phyloP scores from a whole-genome alignment of 2,113 vertebrate species.

The Fulmarus glacialis region DNA sequence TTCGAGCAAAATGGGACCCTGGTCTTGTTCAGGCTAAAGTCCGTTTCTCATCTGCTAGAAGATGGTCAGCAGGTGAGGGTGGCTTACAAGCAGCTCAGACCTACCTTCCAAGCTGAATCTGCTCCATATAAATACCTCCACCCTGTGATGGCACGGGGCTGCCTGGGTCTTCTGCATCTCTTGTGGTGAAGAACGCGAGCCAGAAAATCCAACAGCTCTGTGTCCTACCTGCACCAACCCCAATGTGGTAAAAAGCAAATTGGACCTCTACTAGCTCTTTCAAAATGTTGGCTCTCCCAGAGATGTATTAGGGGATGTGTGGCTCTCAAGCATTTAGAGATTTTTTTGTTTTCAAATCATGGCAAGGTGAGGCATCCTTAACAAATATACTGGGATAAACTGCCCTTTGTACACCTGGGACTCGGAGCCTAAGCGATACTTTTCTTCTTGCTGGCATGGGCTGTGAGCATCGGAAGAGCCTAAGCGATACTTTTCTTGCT shows the following conservation, averaged over 20 bases:
- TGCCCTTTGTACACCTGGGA: not conserved
- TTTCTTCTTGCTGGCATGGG: not conserved
- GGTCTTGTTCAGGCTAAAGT: not conserved
- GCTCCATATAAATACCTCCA: not conserved
- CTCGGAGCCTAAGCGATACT: not conserved
- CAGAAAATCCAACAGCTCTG: not conserved
- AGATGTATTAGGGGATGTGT: not conserved
- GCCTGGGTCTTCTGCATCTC: not conserved
- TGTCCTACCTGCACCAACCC: not conserved
- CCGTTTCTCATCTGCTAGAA: not conserved
- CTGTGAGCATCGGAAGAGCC: not conserved
- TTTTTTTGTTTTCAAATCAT: not conserved
- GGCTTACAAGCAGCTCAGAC: not conserved
- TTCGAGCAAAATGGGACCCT: not conserved
- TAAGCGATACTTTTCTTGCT: not conserved
- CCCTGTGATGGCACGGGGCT: accelerated
- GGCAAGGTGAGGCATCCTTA: not conserved
- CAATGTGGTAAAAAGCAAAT: not conserved
- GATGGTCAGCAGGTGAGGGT: not conserved
- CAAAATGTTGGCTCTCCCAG: not conserved
- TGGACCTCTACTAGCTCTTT: not conserved
- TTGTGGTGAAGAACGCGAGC: not conserved
- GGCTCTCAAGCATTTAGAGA: not conserved
- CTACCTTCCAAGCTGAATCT: not conserved
- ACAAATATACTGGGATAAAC: not conserved